Evolutionary conservation across 2,113 vertebrate species (phyloP).

Genomic region (Ia io): DNA sequence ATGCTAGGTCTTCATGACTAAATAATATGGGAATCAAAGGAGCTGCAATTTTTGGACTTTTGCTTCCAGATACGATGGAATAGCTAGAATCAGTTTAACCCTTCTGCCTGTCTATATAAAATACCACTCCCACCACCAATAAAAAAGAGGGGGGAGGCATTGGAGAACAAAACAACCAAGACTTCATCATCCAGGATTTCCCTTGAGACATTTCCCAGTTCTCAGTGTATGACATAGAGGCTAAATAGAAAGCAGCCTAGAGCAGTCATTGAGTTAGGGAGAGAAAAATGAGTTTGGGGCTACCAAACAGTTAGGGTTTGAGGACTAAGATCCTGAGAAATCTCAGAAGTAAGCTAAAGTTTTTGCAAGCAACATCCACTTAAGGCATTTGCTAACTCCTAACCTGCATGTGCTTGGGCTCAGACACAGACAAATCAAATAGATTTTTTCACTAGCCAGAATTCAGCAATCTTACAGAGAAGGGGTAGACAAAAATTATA

Average conservation of each 20-base stretch:
- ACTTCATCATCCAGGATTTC: background rate
- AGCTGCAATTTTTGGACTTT: background rate
- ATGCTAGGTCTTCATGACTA: conserved; percentile 8
- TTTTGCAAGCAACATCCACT: background rate
- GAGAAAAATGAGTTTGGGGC: background rate
- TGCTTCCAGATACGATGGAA: background rate
- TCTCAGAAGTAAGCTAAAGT: background rate
- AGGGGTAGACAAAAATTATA: background rate
- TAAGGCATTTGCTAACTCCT: background rate
- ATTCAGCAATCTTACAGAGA: conserved; percentile 1
- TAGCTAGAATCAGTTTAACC: background rate
- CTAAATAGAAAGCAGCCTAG: background rate
- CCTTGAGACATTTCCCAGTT: background rate
- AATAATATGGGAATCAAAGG: background rate
- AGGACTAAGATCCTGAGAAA: background rate
- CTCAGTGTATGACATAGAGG: background rate
- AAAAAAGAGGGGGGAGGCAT: background rate
- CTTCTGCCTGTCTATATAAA: background rate
- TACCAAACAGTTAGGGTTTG: background rate
- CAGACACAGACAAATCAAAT: background rate
- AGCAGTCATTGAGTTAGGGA: background rate
- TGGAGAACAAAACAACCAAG: background rate
- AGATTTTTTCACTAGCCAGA: background rate
- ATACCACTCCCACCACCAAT: background rate
- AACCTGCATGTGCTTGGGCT: background rate